A percentile compares a stretch with the other conserved stretches of the same genome.
These are phyloP conservation scores for Syngnathoides biaculeatus DNA, from an alignment of 2,113 vertebrate genomes.

Conservation along the genomic window DNA sequence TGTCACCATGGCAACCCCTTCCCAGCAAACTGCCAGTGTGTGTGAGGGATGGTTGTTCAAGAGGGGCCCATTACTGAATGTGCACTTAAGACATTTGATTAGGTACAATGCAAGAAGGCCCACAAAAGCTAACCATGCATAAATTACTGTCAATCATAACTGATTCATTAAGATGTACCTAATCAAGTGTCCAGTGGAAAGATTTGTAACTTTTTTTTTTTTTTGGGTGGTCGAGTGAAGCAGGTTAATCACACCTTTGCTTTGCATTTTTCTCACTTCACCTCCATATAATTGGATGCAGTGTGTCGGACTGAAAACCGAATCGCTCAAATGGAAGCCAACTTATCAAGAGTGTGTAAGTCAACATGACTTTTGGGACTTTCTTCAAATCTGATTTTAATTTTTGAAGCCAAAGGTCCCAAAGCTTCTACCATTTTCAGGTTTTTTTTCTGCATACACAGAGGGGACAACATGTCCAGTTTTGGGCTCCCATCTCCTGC, in stretches of 20 bases:
- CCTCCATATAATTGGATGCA: not conserved
- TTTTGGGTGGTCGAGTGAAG: not conserved
- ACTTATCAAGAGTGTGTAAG: not conserved
- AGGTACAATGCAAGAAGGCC: not conserved
- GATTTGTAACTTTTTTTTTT: not conserved
- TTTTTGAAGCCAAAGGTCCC: not conserved
- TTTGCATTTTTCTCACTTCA: not conserved
- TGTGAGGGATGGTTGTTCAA: constrained; percentile 51
- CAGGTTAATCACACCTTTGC: not conserved
- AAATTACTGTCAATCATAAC: not conserved
- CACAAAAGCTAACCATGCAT: not conserved
- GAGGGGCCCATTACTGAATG: constrained; percentile 42
- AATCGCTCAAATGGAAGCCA: not conserved
- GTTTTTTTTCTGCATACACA: too few species aligned
- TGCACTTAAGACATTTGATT: not conserved
- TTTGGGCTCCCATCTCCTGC: too few species aligned
- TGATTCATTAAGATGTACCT: not conserved
- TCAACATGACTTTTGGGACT: not conserved
- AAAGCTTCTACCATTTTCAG: not conserved
- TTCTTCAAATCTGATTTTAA: not conserved
- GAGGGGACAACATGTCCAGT: too few species aligned
- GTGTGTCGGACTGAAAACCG: not conserved
- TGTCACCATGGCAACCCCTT: constrained; percentile 69
- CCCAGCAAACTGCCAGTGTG: constrained; percentile 59
- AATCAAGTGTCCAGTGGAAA: not conserved